Evolutionary conservation across 2,797 vertebrate genomes (phyloP).

Genomic region (Diceros bicornis): DNA sequence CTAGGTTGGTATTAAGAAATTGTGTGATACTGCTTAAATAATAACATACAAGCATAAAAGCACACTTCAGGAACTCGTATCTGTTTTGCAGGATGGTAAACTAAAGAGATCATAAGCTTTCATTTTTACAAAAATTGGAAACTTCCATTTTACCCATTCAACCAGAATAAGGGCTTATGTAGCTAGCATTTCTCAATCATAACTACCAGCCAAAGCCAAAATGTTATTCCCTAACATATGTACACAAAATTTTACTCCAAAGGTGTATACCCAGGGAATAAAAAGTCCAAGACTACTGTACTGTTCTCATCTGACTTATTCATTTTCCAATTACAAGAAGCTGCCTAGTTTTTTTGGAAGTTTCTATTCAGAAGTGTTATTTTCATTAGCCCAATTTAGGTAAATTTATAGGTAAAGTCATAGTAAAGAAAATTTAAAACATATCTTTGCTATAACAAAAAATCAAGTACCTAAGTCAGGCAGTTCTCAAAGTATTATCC

Average conservation of each 20-base stretch:
- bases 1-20: background rate
- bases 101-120: background rate
- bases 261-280: background rate
- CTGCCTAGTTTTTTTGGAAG: background rate
- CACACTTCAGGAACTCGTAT: background rate
- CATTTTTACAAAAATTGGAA: background rate
- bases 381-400: conserved; percentile 44
- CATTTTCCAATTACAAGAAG: background rate
- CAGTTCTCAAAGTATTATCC: background rate
- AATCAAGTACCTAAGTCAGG: conserved; percentile 25
- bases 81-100: background rate
- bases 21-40: background rate
- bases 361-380: conserved; percentile 16
- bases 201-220: conserved; percentile 54
- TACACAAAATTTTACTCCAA: background rate
- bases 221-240: background rate
- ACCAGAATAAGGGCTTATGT: background rate
- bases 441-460: conserved; percentile 29
- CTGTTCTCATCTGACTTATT: background rate
- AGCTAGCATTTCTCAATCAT: conserved; percentile 1
- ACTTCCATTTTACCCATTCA: background rate
- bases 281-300: background rate
- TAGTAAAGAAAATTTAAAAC: conserved; percentile 18
- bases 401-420: background rate
- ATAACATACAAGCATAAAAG: background rate